These are phyloP conservation scores for Tridacna crocea DNA, from an alignment of 2,888 invertebrate genomes.

Conservation along the genomic window DNA sequence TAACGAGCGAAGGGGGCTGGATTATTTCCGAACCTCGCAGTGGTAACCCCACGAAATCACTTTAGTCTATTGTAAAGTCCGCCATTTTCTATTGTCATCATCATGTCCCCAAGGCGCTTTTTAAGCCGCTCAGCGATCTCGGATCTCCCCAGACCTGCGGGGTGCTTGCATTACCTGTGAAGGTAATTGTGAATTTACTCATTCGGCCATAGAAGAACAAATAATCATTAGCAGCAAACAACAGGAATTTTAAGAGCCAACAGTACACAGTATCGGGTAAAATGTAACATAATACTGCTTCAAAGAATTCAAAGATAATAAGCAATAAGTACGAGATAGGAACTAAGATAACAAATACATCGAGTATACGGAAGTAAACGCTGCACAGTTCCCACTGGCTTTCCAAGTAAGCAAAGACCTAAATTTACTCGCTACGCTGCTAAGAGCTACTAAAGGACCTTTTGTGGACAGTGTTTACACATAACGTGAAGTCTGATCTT, in stretches of 20 bases:
- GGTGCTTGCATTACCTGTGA: conserved; percentile 51
- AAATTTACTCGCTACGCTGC: too few relatives aligned
- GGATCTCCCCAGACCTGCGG: conserved; percentile 37
- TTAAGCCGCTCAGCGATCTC: conserved; percentile 39
- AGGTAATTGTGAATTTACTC: conserved; percentile 12
- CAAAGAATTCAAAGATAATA: too few relatives aligned
- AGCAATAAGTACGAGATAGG: too few relatives aligned
- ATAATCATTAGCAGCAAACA: conserved; percentile 24
- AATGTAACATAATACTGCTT: too few relatives aligned
- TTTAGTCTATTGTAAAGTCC: conserved; percentile 52
- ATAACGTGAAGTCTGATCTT: too few relatives aligned
- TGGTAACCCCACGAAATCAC: conserved; percentile 47
- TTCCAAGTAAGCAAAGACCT: too few relatives aligned
- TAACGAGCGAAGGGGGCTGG: background rate
- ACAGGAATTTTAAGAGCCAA: background rate
- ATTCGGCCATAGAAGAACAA: conserved; percentile 2
- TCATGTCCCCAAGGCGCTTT: conserved; percentile 39
- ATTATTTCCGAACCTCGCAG: conserved; percentile 2
- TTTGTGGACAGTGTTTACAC: too few relatives aligned
- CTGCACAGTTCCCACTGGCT: too few relatives aligned
- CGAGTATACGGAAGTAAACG: too few relatives aligned
- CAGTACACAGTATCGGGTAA: too few relatives aligned
- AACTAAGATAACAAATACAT: too few relatives aligned
- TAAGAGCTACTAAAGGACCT: too few relatives aligned
- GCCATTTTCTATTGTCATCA: conserved; percentile 45